Percentiles rank a stretch among this genome's conserved stretches.
Conservation (phyloP, 2,797 vertebrate species). For the Austrolebias charrua region DNA sequence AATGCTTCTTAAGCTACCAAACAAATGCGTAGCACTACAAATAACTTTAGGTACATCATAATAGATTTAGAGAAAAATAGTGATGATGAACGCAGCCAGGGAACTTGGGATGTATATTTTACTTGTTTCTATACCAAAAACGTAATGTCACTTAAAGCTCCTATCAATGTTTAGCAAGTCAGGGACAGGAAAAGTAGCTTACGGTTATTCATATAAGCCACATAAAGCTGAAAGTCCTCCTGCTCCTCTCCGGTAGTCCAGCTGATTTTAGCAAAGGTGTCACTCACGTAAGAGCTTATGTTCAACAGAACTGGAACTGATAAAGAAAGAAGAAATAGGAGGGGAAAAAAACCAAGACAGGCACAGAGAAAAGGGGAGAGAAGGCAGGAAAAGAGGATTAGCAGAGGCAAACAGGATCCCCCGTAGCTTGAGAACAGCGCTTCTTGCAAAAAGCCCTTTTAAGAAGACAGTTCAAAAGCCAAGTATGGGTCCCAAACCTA, state of each 20-base stretch:
- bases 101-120: constrained; percentile 34
- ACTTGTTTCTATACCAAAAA: constrained; percentile 36
- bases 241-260: constrained; percentile 77
- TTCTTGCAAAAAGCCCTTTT: constrained; percentile 56
- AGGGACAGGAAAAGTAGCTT: constrained; percentile 68
- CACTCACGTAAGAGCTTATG: constrained; percentile 80
- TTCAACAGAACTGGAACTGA: constrained; percentile 80
- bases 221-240: constrained; percentile 77
- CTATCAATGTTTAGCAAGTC: constrained; percentile 36
- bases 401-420: constrained; percentile 67
- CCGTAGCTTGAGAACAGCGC: constrained; percentile 58
- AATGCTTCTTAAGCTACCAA: constrained; percentile 1
- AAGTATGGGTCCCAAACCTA: constrained; percentile 52
- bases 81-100: constrained; percentile 13
- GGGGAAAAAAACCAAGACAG: constrained; percentile 49
- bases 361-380: constrained; percentile 48
- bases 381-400: constrained; percentile 74
- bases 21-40: constrained; percentile 9
- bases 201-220: constrained; percentile 83
- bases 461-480: constrained; percentile 70
- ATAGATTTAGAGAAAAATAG: constrained; percentile 17
- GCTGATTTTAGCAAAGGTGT: constrained; percentile 84
- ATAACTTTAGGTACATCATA: constrained; percentile 26
- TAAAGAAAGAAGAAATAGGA: constrained; percentile 60
- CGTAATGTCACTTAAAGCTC: constrained; percentile 36